Evolutionary conservation across 2,113 vertebrate species (phyloP).

Genomic region (Promerops cafer): DNA sequence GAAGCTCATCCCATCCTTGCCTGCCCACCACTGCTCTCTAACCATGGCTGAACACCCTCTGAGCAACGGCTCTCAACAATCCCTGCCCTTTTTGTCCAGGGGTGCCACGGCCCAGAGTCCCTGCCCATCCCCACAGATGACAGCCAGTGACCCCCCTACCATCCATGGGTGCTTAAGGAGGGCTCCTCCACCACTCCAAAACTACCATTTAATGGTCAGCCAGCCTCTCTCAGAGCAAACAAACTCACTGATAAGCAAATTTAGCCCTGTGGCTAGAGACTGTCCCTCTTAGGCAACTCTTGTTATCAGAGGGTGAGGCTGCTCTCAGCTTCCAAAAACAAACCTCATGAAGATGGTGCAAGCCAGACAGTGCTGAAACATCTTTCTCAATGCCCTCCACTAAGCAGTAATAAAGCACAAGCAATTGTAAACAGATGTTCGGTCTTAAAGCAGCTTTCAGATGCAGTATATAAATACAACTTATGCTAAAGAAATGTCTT

Average conservation of each 20-base stretch:
- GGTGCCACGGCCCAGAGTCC: fast-evolving
- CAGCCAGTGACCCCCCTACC: not conserved
- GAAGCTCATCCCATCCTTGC: not conserved
- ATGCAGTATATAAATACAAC: not conserved
- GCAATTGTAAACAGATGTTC: not conserved
- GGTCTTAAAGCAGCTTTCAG: not conserved
- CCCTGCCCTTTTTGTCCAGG: not conserved
- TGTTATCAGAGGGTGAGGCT: not conserved
- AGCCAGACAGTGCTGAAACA: not conserved
- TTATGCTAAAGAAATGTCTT: not conserved
- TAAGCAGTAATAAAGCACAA: not conserved
- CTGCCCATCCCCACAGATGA: not conserved
- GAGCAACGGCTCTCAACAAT: fast-evolving
- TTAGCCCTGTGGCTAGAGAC: not conserved
- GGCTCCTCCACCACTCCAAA: not conserved
- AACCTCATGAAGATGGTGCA: not conserved
- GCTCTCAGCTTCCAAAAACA: not conserved
- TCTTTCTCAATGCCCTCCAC: not conserved
- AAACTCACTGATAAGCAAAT: not conserved
- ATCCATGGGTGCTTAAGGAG: not conserved
- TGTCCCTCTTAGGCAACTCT: not conserved
- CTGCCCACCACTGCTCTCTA: not conserved
- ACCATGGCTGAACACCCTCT: not conserved
- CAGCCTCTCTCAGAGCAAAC: not conserved
- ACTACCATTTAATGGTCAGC: not conserved